These are phyloP conservation scores for Mesocentrotus franciscanus DNA, from an alignment of 53 echinoderm and acorn worm genomes.

Conservation along the genomic window DNA sequence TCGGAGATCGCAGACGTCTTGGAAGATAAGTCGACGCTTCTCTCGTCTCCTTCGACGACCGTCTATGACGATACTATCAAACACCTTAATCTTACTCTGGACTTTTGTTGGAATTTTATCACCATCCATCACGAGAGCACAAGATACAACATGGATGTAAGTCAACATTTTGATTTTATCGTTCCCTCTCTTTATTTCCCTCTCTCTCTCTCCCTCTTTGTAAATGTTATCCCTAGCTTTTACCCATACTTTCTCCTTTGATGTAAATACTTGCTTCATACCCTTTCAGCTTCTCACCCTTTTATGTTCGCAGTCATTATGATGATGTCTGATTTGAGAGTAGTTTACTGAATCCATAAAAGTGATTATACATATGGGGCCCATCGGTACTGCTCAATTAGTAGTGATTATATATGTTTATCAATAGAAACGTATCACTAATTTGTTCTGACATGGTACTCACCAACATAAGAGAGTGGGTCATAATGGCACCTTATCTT, in stretches of 20 bases:
- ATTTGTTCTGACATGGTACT: not conserved
- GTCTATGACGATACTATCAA: conserved; percentile 45
- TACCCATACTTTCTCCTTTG: not conserved
- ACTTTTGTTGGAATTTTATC: conserved; percentile 70
- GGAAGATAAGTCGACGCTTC: not conserved
- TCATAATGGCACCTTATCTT: not conserved
- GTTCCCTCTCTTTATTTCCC: not conserved
- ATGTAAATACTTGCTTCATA: not conserved
- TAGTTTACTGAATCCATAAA: conserved; percentile 28
- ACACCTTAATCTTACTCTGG: conserved; percentile 56
- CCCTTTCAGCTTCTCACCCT: not conserved
- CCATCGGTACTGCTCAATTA: not conserved
- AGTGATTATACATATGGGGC: conserved; percentile 17
- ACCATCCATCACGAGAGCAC: conserved; percentile 41
- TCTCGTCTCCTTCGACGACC: conserved; percentile 18
- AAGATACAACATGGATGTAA: conserved; percentile 70
- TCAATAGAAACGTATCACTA: conserved; percentile 14
- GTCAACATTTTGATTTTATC: not conserved
- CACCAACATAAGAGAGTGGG: not conserved
- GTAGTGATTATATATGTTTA: conserved; percentile 37
- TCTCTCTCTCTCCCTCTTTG: not conserved
- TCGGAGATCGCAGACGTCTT: conserved; percentile 13
- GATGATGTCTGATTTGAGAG: conserved; percentile 20
- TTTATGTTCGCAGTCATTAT: conserved; percentile 46
- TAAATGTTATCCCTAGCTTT: not conserved